Base-by-base conservation (phyloP, 1,140 invertebrate species). In the Cotesia chilonis region DNA sequence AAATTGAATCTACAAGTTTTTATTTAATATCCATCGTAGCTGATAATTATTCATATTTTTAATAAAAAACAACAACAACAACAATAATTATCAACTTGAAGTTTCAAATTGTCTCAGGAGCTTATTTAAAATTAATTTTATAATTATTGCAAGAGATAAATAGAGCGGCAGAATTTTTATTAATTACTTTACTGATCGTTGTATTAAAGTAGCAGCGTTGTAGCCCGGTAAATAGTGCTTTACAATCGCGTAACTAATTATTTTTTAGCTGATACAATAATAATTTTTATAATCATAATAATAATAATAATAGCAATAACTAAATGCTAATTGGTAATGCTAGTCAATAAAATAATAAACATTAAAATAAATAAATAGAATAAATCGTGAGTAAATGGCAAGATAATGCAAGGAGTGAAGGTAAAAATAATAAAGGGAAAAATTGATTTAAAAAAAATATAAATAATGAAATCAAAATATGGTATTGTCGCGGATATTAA, bases 101-200 rank as follows among this genome's bases (percentile, higher is more conserved):
- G 75, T 73, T 74, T 82, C 80, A 80, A 78, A 78, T 77, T 82
- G 75, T 75, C 74, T 77, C 74, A 75, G 47, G 77, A 78, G 80
- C 80, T 83, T 82, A 74, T 82, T 80, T 75, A 78, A 81, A 79
- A 68, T 81, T 80, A 72, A 78, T 80, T 81, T 82, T 72, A 78
- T 77, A 79, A 66, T 76, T 78, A 47, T 81, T 81, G 76, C 76
- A 73, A 75, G 2, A 76, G 9, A 78, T 77, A 71, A 70, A 76
- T 81, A 81, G 73, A 81, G 75, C 75, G 76, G 72, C 72, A 75
- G 75, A 78, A 76, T 74, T 81, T 74, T 77, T 76, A 77, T 74
- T 66, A 55, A 71, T 71, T 71, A 76, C 74, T 82, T 77, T 75
- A 77, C 12, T 76, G 75, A 68, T 83, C 28, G 65, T 59, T 75